Evolutionary conservation across 2,888 invertebrate species (phyloP).

Genomic region (Cryptus viduatorius): DNA sequence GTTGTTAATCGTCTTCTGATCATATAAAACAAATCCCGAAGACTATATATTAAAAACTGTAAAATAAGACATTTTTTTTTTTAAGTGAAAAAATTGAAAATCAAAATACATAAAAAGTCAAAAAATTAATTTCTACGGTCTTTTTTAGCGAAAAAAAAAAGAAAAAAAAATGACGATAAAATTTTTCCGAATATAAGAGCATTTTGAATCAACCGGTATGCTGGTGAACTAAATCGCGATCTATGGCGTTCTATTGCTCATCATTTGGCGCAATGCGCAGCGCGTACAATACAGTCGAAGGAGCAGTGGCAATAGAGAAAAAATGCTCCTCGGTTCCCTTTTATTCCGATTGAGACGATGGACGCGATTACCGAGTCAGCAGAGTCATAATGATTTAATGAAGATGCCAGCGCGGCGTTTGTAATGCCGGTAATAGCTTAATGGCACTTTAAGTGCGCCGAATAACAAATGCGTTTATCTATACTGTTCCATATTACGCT

Average conservation of each 20-base stretch:
- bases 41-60: too few species aligned
- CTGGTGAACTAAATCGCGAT: neutral
- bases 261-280: neutral
- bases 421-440: slow-evolving; percentile 37
- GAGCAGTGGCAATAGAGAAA: slow-evolving; percentile 18
- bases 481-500: neutral
- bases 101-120: too few species aligned
- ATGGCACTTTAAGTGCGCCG: slow-evolving; percentile 30
- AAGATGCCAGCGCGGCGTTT: slow-evolving; percentile 33
- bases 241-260: neutral
- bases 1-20: too few species aligned
- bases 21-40: too few species aligned
- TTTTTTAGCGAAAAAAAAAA: too few species aligned
- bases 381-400: slow-evolving; percentile 32
- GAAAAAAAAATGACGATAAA: neutral
- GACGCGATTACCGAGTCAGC: slow-evolving; percentile 7
- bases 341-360: slow-evolving; percentile 16
- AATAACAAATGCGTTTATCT: slow-evolving; percentile 29
- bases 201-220: slow-evolving; percentile 7
- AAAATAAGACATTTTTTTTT: too few species aligned
- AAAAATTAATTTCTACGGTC: too few species aligned
- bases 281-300: neutral
- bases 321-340: neutral
- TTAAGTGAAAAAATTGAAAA: too few species aligned
- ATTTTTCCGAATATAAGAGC: neutral